Conservation (phyloP, 2,797 vertebrate genomes). For the Benthosema pterotum region DNA sequence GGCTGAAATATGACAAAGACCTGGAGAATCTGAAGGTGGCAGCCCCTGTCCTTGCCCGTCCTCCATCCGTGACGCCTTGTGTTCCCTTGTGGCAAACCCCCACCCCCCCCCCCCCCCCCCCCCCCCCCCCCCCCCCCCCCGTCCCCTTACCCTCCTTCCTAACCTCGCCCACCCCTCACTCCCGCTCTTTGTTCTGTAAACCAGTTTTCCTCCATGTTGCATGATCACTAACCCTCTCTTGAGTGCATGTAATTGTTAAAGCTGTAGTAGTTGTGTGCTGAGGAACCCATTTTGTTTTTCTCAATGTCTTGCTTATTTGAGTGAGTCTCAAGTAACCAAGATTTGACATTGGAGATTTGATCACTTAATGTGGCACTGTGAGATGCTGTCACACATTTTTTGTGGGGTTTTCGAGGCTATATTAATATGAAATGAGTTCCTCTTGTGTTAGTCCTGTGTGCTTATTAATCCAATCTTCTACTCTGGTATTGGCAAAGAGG, state of each 20-base stretch:
- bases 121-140: conserved; percentile 49
- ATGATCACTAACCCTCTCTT: conserved; percentile 73
- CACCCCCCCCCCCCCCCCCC: conserved; percentile 50
- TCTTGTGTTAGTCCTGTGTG: conserved; percentile 50
- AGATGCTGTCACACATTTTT: neutral
- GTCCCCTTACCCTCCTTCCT: conserved; percentile 46
- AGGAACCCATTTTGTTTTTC: conserved; percentile 68
- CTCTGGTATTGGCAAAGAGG: conserved; percentile 41
- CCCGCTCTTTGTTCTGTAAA: conserved; percentile 54
- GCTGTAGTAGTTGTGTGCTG: conserved; percentile 43
- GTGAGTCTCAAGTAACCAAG: conserved; percentile 8
- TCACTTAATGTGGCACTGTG: neutral
- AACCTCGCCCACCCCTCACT: conserved; percentile 56
- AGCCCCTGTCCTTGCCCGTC: conserved; percentile 69
- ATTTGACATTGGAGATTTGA: neutral
- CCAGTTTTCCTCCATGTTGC: conserved; percentile 67
- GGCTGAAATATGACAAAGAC: conserved; percentile 85
- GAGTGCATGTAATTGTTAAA: conserved; percentile 49
- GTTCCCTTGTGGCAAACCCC: conserved; percentile 78
- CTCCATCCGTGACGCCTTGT: conserved; percentile 81
- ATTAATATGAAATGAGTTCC: conserved; percentile 68
- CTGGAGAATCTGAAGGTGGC: conserved; percentile 88
- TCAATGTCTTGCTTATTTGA: neutral
- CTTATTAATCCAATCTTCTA: conserved; percentile 37
- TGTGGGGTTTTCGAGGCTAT: neutral